Conservation (phyloP, 2,888 invertebrate species). For the Epinotia demarniana region DNA sequence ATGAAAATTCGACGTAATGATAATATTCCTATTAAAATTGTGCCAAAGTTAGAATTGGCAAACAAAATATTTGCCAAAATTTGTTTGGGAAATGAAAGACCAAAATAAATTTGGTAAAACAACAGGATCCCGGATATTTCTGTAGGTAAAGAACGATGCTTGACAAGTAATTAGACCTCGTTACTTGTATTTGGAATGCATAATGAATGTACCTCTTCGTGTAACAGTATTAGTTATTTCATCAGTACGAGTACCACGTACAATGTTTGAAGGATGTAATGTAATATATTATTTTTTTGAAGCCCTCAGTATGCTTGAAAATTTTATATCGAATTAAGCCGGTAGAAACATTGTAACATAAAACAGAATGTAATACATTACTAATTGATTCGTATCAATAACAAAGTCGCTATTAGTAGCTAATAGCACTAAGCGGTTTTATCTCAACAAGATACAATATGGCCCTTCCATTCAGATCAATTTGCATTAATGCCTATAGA, state of each 20-base stretch:
- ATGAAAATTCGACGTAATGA: too few relatives aligned
- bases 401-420: too few relatives aligned
- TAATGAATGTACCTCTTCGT: neutral
- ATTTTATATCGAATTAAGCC: neutral
- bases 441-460: too few relatives aligned
- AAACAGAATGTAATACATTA: neutral
- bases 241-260: neutral
- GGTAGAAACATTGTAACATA: neutral
- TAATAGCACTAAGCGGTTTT: too few relatives aligned
- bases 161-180: neutral
- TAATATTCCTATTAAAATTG: too few relatives aligned
- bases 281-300: neutral
- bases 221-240: neutral
- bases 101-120: too few relatives aligned
- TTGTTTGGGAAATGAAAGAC: too few relatives aligned
- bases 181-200: neutral
- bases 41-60: too few relatives aligned
- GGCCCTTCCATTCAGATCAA: too few relatives aligned
- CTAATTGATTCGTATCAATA: too few relatives aligned
- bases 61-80: too few relatives aligned
- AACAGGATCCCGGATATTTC: neutral
- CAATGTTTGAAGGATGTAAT: neutral
- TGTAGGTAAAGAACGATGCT: neutral
- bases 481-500: too few relatives aligned
- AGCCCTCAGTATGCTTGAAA: neutral